Conservation (phyloP, 2,113 vertebrate genomes). For the Laticauda laticaudata region DNA sequence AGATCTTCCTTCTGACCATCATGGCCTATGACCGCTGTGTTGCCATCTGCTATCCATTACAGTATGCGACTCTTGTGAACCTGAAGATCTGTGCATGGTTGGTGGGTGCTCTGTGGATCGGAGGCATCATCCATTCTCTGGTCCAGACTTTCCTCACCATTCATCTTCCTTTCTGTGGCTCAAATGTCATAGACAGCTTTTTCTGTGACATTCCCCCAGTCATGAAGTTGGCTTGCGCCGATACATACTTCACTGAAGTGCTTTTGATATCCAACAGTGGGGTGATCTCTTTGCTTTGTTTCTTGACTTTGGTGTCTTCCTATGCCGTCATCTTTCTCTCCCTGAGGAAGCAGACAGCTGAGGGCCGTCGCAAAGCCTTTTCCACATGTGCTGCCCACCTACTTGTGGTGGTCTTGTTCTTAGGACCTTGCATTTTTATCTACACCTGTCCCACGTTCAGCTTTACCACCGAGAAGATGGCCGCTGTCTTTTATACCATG, state of each 20-base stretch:
- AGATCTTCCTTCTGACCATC: conserved; percentile 63
- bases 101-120: conserved; percentile 55
- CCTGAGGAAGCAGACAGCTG: conserved; percentile 49
- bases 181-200: conserved; percentile 61
- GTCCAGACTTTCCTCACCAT: conserved; percentile 59
- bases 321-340: conserved; percentile 60
- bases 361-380: conserved; percentile 60
- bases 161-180: conserved; percentile 63
- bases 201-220: conserved; percentile 66
- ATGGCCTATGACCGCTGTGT: conserved; percentile 66
- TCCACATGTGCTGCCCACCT: conserved; percentile 66
- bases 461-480: conserved; percentile 57
- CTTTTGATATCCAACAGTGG: conserved; percentile 63
- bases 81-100: conserved; percentile 47
- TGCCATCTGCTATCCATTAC: conserved; percentile 63
- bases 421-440: conserved; percentile 61
- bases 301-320: conserved; percentile 58
- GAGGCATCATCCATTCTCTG: conserved; percentile 56
- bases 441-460: conserved; percentile 55
- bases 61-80: conserved; percentile 58
- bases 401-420: conserved; percentile 58
- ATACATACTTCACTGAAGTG: conserved; percentile 55
- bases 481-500: conserved; percentile 63
- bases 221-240: conserved; percentile 64
- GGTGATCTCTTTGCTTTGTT: conserved; percentile 60